A percentile compares a stretch with the other conserved stretches of the same genome.
phyloP scores from a whole-genome alignment of 2,888 invertebrate genomes.

The Hymenopus coronatus region DNA sequence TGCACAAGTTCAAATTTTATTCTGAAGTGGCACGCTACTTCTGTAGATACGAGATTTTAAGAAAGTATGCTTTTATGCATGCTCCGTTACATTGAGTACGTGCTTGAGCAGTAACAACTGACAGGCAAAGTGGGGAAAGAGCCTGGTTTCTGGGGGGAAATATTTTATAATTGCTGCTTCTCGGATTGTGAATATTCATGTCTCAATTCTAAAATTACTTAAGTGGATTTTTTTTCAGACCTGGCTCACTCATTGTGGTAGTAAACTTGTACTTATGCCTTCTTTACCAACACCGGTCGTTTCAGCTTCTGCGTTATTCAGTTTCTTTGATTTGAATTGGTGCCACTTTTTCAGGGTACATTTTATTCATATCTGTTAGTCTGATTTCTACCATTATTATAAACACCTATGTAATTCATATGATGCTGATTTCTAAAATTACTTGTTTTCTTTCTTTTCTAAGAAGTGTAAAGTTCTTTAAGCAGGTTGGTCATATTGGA shows the following conservation, averaged over 20 bases:
- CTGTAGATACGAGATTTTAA: neutral
- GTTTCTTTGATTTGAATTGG: too few species aligned
- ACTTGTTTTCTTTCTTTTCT: too few species aligned
- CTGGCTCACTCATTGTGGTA: neutral
- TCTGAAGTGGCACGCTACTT: neutral
- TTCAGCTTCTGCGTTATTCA: neutral
- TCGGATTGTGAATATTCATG: neutral
- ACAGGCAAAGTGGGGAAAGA: neutral
- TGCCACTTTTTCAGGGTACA: too few species aligned
- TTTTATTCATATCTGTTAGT: too few species aligned
- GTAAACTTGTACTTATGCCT: neutral
- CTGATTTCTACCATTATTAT: too few species aligned
- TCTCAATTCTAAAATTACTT: neutral
- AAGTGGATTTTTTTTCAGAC: neutral
- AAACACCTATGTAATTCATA: too few species aligned
- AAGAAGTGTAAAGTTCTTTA: too few species aligned
- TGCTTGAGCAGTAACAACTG: neutral
- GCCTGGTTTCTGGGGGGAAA: neutral
- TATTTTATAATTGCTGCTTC: neutral
- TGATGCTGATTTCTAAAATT: too few species aligned
- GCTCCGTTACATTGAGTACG: neutral
- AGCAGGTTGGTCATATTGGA: too few species aligned
- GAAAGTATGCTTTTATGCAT: neutral
- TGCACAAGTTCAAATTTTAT: neutral
- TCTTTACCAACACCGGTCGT: neutral